Evolutionary conservation across 2,888 invertebrate genomes (phyloP).

Genomic region (Zele albiditarsus): DNA sequence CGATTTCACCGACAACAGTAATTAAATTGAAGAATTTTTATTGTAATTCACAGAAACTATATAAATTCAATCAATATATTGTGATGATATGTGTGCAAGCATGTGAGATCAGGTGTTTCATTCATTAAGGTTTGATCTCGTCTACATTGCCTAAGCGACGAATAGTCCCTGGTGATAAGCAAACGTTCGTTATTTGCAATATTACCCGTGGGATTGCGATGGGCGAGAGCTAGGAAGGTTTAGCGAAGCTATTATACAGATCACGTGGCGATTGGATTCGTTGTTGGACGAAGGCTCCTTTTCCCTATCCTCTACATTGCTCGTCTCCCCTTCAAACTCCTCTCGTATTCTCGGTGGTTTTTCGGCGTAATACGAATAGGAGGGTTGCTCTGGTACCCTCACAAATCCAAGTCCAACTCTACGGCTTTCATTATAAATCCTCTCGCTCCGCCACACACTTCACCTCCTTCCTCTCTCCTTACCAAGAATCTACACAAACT

Average conservation of each 20-base stretch:
- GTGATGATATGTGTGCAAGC: neutral
- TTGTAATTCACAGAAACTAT: neutral
- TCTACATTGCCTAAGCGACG: conserved; percentile 38
- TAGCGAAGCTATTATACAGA: conserved; percentile 69
- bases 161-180: conserved; percentile 59
- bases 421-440: conserved; percentile 73
- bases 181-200: conserved; percentile 68
- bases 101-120: conserved; percentile 21
- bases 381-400: conserved; percentile 65
- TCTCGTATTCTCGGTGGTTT: conserved; percentile 47
- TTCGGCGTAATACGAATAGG: conserved; percentile 51
- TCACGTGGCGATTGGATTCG: conserved; percentile 71
- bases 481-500: conserved; percentile 48
- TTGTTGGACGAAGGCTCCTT: conserved; percentile 55
- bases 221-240: conserved; percentile 59
- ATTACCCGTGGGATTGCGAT: conserved; percentile 64
- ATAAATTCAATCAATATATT: conserved; percentile 12
- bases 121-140: conserved; percentile 40
- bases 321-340: conserved; percentile 6
- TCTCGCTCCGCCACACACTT: conserved; percentile 56
- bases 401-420: conserved; percentile 70
- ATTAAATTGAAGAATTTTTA: too few species aligned
- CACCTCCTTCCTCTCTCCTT: conserved; percentile 31
- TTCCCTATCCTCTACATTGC: conserved; percentile 37
- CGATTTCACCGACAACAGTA: too few species aligned